Percentiles rank a stretch among this genome's conserved stretches.
These are phyloP conservation scores for Todiramphus saurophagus DNA, from an alignment of 2,113 vertebrate genomes.

Conservation along the genomic window DNA sequence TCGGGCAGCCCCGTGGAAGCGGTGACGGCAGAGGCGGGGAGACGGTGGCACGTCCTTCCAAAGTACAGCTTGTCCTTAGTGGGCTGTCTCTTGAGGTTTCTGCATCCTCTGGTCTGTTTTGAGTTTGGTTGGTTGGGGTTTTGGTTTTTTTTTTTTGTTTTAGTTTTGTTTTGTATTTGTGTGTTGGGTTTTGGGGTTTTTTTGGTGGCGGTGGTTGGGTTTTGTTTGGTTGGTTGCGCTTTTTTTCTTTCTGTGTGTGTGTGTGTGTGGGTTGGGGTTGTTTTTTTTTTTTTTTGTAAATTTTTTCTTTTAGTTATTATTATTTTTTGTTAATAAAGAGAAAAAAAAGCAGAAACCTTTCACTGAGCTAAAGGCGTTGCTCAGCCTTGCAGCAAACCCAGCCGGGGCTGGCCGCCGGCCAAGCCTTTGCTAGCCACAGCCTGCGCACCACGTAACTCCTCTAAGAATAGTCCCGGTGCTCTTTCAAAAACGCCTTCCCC, in stretches of 20 bases:
- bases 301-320: too few relatives aligned
- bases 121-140: neutral
- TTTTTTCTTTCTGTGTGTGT: too few relatives aligned
- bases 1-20: neutral
- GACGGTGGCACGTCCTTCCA: neutral
- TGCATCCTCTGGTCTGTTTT: neutral
- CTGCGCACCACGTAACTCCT: neutral
- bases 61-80: neutral
- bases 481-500: neutral
- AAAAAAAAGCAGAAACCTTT: neutral
- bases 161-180: too few relatives aligned
- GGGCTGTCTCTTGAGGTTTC: neutral
- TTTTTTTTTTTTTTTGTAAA: too few relatives aligned
- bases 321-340: too few relatives aligned
- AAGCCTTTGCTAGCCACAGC: neutral
- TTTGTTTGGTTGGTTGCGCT: too few relatives aligned
- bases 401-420: neutral
- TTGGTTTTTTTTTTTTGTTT: too few relatives aligned
- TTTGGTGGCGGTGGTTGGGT: too few relatives aligned
- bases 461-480: neutral
- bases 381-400: neutral
- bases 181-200: too few relatives aligned
- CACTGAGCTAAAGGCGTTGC: neutral
- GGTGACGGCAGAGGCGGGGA: accelerated
- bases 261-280: too few relatives aligned